Conservation (phyloP, 2,797 vertebrate species). For the Percopsis omiscomaycus region DNA sequence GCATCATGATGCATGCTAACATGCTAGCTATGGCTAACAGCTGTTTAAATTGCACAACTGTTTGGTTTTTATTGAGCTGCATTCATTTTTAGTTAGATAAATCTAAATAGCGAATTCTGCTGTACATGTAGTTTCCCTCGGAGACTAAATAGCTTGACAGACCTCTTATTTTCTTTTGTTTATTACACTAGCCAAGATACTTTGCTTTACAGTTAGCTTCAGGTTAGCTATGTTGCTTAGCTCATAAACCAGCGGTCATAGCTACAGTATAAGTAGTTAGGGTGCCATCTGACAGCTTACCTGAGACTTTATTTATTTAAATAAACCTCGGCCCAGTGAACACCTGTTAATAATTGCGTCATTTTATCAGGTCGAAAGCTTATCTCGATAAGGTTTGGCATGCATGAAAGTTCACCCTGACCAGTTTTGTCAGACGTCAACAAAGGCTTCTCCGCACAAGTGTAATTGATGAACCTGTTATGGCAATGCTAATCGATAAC, state of each 20-base stretch:
- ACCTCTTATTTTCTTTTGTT: slow-evolving; percentile 18
- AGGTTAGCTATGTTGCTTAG: slow-evolving; percentile 21
- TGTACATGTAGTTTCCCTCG: rapidly evolving
- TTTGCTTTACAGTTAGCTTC: slow-evolving; percentile 65
- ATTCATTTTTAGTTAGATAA: slow-evolving; percentile 20
- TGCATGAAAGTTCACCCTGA: slow-evolving; percentile 7
- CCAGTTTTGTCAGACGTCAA: slow-evolving; percentile 6
- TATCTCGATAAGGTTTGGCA: neutral
- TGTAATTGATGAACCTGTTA: slow-evolving; percentile 22
- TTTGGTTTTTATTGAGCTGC: slow-evolving; percentile 63
- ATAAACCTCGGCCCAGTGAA: neutral
- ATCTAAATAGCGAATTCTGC: neutral
- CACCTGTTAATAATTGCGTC: no score
- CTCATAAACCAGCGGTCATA: slow-evolving; percentile 5
- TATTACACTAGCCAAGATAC: slow-evolving; percentile 56
- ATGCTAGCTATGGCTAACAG: slow-evolving; percentile 69
- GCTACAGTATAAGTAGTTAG: slow-evolving; percentile 57
- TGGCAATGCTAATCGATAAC: neutral
- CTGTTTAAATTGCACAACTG: slow-evolving; percentile 49
- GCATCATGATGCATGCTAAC: slow-evolving; percentile 72
- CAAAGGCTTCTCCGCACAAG: slow-evolving; percentile 20
- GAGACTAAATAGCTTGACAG: neutral
- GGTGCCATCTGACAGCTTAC: slow-evolving; percentile 57
- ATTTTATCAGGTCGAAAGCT: neutral
- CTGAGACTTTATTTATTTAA: slow-evolving; percentile 61